A percentile compares a stretch with the other conserved stretches of the same genome.
Evolutionary conservation across 2,113 vertebrate species (phyloP).

Genomic region (Notarius lentiginosus): DNA sequence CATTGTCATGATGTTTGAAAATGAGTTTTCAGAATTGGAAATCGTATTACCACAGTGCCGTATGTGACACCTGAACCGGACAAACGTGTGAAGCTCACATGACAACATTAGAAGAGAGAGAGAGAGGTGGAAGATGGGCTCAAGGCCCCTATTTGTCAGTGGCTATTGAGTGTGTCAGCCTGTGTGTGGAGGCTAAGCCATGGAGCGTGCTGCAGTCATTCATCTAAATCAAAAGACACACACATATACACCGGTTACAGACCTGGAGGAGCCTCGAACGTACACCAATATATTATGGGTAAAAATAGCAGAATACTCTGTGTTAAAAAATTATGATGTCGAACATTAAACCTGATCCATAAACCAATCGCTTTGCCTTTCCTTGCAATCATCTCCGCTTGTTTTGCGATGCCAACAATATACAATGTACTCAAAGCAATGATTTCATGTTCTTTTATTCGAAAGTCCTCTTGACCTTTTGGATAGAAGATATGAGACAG

Average conservation of each 20-base stretch:
- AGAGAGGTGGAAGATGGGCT: slow-evolving; percentile 33
- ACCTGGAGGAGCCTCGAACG: neutral
- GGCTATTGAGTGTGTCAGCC: slow-evolving; percentile 57
- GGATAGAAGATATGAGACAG: slow-evolving; percentile 13
- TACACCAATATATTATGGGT: neutral
- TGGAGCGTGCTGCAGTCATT: slow-evolving; percentile 58
- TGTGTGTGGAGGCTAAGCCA: slow-evolving; percentile 55
- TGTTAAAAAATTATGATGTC: neutral
- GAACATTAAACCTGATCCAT: neutral
- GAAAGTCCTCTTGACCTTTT: neutral
- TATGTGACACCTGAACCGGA: slow-evolving; percentile 6
- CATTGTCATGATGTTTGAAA: neutral
- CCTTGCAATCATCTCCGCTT: neutral
- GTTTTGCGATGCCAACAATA: neutral
- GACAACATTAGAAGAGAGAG: slow-evolving; percentile 24
- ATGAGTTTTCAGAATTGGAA: slow-evolving; percentile 20
- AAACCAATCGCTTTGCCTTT: neutral
- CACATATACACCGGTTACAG: slow-evolving; percentile 22
- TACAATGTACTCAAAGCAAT: neutral
- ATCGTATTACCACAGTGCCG: slow-evolving; percentile 3
- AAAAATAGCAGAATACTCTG: neutral
- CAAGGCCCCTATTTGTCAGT: slow-evolving; percentile 62
- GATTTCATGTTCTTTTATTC: slow-evolving; percentile 8
- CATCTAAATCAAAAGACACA: slow-evolving; percentile 53
- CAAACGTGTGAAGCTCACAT: slow-evolving; percentile 22